phyloP scores from a whole-genome alignment of 2,888 invertebrate species.

The Drosophila demipolita region DNA sequence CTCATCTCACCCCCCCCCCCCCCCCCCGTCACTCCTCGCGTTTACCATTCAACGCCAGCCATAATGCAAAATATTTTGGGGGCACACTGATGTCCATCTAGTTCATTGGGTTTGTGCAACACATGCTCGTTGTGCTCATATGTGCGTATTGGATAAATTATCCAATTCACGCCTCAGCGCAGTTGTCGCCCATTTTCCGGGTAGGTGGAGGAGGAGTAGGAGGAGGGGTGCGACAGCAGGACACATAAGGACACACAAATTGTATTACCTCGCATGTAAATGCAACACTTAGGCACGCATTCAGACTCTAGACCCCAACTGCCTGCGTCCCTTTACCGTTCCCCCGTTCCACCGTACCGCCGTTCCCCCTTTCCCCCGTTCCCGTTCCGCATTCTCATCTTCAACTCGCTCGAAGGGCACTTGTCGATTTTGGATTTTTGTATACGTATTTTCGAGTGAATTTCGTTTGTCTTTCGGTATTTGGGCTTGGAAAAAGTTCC shows the following conservation, averaged over 20 bases:
- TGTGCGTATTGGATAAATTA: constrained; percentile 70
- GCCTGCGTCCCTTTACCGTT: not conserved
- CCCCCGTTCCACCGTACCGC: no score
- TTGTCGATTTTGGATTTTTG: constrained; percentile 33
- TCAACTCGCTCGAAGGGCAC: constrained; percentile 29
- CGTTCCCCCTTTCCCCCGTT: no score
- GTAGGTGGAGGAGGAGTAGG: not conserved
- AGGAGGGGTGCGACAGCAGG: constrained; percentile 1
- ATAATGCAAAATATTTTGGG: constrained; percentile 29
- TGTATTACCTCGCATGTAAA: constrained; percentile 75
- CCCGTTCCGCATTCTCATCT: constrained; percentile 27
- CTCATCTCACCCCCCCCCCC: constrained; percentile 19
- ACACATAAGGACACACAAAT: constrained; percentile 51
- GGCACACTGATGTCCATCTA: constrained; percentile 41
- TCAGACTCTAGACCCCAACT: constrained; percentile 31
- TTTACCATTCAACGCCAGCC: not conserved
- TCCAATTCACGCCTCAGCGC: constrained; percentile 79
- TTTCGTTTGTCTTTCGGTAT: constrained; percentile 66
- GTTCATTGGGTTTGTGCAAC: constrained; percentile 67
- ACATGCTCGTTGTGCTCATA: constrained; percentile 36
- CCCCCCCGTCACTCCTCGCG: not conserved
- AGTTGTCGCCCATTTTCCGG: constrained; percentile 34
- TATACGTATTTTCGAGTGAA: constrained; percentile 61
- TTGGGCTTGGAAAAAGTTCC: constrained; percentile 72
- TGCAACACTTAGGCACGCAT: constrained; percentile 80